Evolutionary conservation across 2,113 vertebrate species (phyloP).

Genomic region (Halcyon senegalensis): DNA sequence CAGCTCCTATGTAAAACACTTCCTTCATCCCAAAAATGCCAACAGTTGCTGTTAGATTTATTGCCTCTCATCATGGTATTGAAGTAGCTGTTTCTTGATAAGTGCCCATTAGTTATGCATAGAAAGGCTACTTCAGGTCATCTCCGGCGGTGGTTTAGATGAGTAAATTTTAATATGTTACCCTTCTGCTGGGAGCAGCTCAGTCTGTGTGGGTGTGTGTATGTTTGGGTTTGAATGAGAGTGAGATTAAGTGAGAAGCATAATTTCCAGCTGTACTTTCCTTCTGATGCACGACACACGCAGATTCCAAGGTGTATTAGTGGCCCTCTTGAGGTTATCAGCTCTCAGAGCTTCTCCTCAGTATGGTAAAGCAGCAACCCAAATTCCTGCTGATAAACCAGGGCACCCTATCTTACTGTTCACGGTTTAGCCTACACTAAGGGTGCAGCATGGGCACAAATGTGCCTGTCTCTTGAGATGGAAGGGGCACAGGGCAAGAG

Average conservation of each 20-base stretch:
- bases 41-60: not conserved
- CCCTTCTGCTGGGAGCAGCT: not conserved
- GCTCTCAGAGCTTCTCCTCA: not conserved
- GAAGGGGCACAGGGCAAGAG: not conserved
- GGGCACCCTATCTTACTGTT: not conserved
- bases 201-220: not conserved
- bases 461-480: not conserved
- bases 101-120: not conserved
- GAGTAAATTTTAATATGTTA: not conserved
- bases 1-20: not conserved
- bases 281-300: not conserved
- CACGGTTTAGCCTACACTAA: not conserved
- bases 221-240: not conserved
- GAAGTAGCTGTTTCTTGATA: not conserved
- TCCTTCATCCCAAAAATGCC: not conserved
- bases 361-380: not conserved
- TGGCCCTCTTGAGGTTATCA: not conserved
- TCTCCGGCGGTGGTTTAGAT: not conserved
- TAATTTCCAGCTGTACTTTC: not conserved
- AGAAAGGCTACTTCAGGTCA: not conserved
- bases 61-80: not conserved
- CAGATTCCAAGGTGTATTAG: not conserved
- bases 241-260: not conserved
- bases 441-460: not conserved
- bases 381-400: not conserved